phyloP scores from a whole-genome alignment of 1,140 invertebrate species.

The fruit fly (Drosophila melanogaster) region Release_6_plus_ISO1_MT NC_004354.4:20324501-20325000 shows the following conservation, averaged over 20 bases:
- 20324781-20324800: constrained; percentile 75
- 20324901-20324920: background rate
- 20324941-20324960: constrained; percentile 78
- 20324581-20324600: constrained; percentile 55
- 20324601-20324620: constrained; percentile 73
- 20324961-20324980: constrained; percentile 83
- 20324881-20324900: constrained; percentile 31
- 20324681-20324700: background rate
- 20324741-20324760: background rate
- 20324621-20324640: constrained; percentile 81
- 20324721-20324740: constrained; percentile 45
- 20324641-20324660: constrained; percentile 81
- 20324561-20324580: background rate
- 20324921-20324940: constrained; percentile 43
- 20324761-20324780: constrained; percentile 49
- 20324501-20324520: constrained; percentile 13
- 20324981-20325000: constrained; percentile 79
- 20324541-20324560: constrained; percentile 63
- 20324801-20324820: constrained; percentile 70
- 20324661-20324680: constrained; percentile 55
- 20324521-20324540: constrained; percentile 30
- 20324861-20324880: constrained; percentile 33
- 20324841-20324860: background rate
- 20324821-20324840: constrained; percentile 9
- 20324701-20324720: constrained; percentile 10